These are phyloP conservation scores for Fabriciana adippe DNA, from an alignment of 2,888 invertebrate genomes.

Conservation along the genomic window DNA sequence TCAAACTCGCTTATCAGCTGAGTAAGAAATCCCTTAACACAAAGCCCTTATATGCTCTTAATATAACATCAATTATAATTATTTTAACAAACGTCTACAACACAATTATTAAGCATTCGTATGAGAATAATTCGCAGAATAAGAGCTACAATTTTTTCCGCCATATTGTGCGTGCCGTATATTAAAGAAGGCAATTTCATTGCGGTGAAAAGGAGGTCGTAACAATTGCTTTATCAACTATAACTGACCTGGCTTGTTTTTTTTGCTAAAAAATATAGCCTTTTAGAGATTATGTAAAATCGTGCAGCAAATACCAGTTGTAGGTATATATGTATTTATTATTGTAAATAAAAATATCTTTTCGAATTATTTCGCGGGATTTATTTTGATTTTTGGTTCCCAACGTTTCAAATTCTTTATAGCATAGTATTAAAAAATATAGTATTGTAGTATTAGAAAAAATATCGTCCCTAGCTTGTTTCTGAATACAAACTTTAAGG, in stretches of 20 bases:
- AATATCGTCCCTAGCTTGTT: too few species aligned
- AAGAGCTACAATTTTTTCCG: conserved; percentile 37
- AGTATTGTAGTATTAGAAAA: too few species aligned
- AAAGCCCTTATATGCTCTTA: not conserved
- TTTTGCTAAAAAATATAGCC: not conserved
- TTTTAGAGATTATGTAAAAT: too few species aligned
- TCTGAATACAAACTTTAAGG: too few species aligned
- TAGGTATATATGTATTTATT: too few species aligned
- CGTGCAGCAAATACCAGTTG: too few species aligned
- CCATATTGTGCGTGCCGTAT: conserved; percentile 43
- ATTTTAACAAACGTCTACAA: conserved; percentile 14
- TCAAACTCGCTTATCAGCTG: too few species aligned
- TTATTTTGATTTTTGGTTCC: too few species aligned
- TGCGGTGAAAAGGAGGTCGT: conserved; percentile 42
- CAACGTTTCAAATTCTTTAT: too few species aligned
- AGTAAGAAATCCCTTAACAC: not conserved
- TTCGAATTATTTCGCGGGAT: too few species aligned
- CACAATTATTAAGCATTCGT: conserved; percentile 10
- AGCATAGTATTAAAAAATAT: too few species aligned
- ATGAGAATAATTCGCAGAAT: conserved; percentile 25
- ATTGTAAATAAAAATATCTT: too few species aligned
- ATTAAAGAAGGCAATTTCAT: conserved; percentile 50
- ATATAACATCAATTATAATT: conserved; percentile 21
- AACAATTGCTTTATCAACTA: conserved; percentile 43
- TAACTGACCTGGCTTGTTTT: conserved; percentile 31